These are phyloP conservation scores for Centropus unirufus DNA, from an alignment of 2,113 vertebrate species.

Conservation along the genomic window DNA sequence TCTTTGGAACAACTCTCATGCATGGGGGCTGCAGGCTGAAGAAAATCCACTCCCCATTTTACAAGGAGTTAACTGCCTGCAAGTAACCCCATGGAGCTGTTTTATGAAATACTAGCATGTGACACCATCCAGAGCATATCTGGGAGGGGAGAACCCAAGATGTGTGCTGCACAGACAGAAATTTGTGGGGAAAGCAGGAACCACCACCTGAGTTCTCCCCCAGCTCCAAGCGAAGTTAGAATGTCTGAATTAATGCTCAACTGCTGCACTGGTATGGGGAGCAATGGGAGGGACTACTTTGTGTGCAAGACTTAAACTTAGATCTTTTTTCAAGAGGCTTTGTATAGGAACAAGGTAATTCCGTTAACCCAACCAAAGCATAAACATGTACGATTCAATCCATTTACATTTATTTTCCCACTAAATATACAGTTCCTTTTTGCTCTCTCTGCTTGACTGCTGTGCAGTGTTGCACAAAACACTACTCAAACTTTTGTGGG, in stretches of 20 bases:
- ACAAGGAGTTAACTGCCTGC: background rate
- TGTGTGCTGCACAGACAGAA: background rate
- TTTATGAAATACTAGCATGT: background rate
- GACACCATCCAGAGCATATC: background rate
- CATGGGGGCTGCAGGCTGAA: background rate
- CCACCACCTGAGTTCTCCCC: background rate
- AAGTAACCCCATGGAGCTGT: background rate
- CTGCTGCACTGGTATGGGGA: background rate
- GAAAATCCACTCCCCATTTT: background rate
- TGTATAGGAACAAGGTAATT: background rate
- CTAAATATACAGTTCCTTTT: background rate
- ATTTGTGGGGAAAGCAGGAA: background rate
- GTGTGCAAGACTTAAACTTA: background rate
- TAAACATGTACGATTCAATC: background rate
- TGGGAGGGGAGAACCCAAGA: background rate
- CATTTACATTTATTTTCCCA: background rate
- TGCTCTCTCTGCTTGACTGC: background rate
- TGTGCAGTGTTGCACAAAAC: background rate
- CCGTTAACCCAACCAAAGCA: background rate
- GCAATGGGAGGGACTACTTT: background rate
- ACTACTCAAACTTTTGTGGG: background rate
- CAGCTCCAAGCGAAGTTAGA: background rate
- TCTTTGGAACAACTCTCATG: background rate
- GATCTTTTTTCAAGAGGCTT: background rate
- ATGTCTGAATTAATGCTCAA: background rate